Conservation (phyloP, 1,140 invertebrate species). For the Camponotus pennsylvanicus region DNA sequence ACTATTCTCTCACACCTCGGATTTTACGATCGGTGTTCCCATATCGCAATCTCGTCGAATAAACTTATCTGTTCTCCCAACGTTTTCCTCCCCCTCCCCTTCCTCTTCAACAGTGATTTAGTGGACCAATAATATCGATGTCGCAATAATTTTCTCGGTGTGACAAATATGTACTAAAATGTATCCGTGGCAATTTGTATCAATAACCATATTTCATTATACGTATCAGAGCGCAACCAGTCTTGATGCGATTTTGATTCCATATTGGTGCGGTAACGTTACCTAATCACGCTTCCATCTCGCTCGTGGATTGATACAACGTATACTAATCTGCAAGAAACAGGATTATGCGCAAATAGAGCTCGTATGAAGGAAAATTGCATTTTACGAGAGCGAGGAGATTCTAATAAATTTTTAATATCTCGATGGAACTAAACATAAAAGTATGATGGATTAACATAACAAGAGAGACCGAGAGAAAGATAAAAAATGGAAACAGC, state of each 20-base stretch:
- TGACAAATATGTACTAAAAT: slow-evolving; percentile 65
- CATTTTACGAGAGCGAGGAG: slow-evolving; percentile 22
- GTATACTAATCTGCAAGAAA: slow-evolving; percentile 8
- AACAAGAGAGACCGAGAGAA: background rate
- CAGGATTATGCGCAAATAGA: slow-evolving; percentile 18
- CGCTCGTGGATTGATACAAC: slow-evolving; percentile 17
- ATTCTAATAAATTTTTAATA: slow-evolving; percentile 50
- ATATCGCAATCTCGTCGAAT: slow-evolving; percentile 46
- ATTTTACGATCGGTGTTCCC: slow-evolving; percentile 66
- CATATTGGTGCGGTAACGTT: slow-evolving; percentile 39
- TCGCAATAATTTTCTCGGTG: slow-evolving; percentile 67
- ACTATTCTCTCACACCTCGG: slow-evolving; percentile 41
- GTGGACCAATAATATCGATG: slow-evolving; percentile 63
- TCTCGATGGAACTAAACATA: too few relatives aligned
- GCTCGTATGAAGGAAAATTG: slow-evolving; percentile 37
- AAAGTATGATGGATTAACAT: background rate
- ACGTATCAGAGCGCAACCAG: slow-evolving; percentile 49
- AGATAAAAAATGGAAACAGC: background rate
- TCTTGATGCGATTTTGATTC: slow-evolving; percentile 45
- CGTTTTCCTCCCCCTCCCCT: background rate
- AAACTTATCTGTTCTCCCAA: slow-evolving; percentile 50
- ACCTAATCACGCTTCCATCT: slow-evolving; percentile 40
- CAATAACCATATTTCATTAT: slow-evolving; percentile 69
- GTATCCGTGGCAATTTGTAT: slow-evolving; percentile 70
- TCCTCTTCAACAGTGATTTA: slow-evolving; percentile 53